Evolutionary conservation across 1,140 invertebrate genomes (phyloP), one percentile per base, ranked within the genome.

Genomic region (Linepithema humile): DNA sequence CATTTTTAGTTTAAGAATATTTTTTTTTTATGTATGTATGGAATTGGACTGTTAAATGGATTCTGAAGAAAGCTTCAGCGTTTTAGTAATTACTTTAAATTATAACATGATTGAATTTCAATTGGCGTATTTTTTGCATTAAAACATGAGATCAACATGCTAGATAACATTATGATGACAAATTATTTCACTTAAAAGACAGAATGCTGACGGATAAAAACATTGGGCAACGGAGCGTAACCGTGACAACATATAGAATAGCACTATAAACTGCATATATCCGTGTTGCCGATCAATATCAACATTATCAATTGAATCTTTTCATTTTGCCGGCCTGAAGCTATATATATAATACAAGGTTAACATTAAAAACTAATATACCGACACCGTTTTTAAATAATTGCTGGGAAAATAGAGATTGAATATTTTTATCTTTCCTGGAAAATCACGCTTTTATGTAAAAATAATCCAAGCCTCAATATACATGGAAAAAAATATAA

Each of bases 121-220:
- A n/a, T 55, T 53, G 53, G 26, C 23, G 23, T 23, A 7, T 29
- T 45, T 45, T 57, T 10, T 23, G 12, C 23, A 23, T 23, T 20
- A 35, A 38, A 38, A 38, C 15, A 23, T n/a, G 6, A 67, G 15
- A 53, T 38, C 26, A 20, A 78, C 43, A 32, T 17, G 12, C 1
- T 9, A 23, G 17, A 48, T 35, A 78, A 26, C 35, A 12, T 40
- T 20, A 20, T 4, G 43, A n/a, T 40, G 45, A 78, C 35, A 69
- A 67, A 53, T 69, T 78, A 29, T 67, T 67, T 40, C 20, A 78
- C 43, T 40, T 53, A 40, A 50, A 29, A 69, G 23, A 78, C 17
- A 55, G 35, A 40, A 53, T 53, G 35, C 17, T 40, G 57, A 75
- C 57, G 26, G 9, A 23, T 67, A n/a, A 48, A 60, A 78, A 38